phyloP scores from a whole-genome alignment of 2,797 vertebrate species.

The Mormyrus proboscirostris region DNA sequence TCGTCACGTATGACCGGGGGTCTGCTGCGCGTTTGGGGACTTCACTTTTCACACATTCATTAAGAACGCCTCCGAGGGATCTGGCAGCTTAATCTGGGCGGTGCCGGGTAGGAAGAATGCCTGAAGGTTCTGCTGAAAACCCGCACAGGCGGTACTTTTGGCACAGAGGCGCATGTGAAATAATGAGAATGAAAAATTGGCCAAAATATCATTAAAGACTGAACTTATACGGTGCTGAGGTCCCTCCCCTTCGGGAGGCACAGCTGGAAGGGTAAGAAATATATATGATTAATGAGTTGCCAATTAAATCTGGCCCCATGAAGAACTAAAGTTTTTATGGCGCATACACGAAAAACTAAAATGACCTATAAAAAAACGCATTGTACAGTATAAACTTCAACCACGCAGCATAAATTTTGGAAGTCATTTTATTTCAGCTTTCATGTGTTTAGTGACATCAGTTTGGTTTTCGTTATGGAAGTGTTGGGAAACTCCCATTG shows the following conservation, averaged over 20 bases:
- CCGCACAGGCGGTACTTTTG: constrained; percentile 27
- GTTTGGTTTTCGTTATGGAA: not conserved
- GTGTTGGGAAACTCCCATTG: not conserved
- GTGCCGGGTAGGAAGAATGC: constrained; percentile 34
- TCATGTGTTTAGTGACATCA: not conserved
- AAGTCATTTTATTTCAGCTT: constrained; percentile 5
- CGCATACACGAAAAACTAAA: constrained; percentile 33
- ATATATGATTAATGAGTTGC: constrained; percentile 40
- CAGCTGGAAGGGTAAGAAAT: constrained; percentile 14
- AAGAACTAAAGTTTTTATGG: constrained; percentile 11
- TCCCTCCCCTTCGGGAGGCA: constrained; percentile 38
- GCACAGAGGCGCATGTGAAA: constrained; percentile 29
- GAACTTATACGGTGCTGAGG: constrained; percentile 36
- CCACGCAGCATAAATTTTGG: not conserved
- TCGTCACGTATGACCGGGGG: constrained; percentile 46
- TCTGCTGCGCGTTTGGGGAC: constrained; percentile 37
- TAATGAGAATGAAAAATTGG: constrained; percentile 30
- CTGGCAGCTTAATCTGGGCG: constrained; percentile 36
- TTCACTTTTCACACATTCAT: constrained; percentile 41
- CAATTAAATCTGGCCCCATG: constrained; percentile 6
- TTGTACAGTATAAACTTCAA: constrained; percentile 32
- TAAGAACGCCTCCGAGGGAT: constrained; percentile 33
- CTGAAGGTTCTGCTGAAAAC: constrained; percentile 30
- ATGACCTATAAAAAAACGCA: constrained; percentile 45
- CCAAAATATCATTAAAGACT: constrained; percentile 46